Evolutionary conservation across 2,888 invertebrate species (phyloP).

Genomic region (Drosophila siamana): DNA sequence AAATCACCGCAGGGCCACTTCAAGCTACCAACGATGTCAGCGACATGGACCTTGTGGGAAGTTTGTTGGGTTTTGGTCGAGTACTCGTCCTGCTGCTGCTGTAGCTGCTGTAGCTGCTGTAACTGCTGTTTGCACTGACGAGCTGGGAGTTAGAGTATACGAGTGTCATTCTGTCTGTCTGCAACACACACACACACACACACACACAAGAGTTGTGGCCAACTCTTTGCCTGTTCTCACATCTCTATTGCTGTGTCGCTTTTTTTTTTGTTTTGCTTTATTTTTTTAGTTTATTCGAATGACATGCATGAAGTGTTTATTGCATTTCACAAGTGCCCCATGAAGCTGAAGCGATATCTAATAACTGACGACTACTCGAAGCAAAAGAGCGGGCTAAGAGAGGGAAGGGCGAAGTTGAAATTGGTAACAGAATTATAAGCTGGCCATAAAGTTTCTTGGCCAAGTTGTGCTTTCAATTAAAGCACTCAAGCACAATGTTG

Average conservation of each 20-base stretch:
- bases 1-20: slow-evolving; percentile 70
- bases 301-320: slow-evolving; percentile 72
- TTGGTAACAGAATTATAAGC: slow-evolving; percentile 48
- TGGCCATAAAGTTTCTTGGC: slow-evolving; percentile 35
- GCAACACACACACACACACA: not conserved
- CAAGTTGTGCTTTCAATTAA: slow-evolving; percentile 59
- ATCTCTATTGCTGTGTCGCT: slow-evolving; percentile 1
- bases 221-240: slow-evolving; percentile 21
- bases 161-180: slow-evolving; percentile 5
- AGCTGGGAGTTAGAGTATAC: not conserved
- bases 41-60: slow-evolving; percentile 36
- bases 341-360: slow-evolving; percentile 51
- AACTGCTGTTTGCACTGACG: slow-evolving; percentile 33
- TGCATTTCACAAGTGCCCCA: slow-evolving; percentile 60
- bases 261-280: slow-evolving; percentile 1
- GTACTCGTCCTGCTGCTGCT: not conserved
- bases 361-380: slow-evolving; percentile 40
- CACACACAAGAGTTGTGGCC: slow-evolving; percentile 16
- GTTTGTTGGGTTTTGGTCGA: slow-evolving; percentile 31
- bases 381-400: not conserved
- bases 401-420: not conserved
- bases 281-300: slow-evolving; percentile 33
- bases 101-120: too few relatives aligned
- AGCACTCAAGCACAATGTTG: slow-evolving; percentile 54
- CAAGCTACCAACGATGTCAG: slow-evolving; percentile 38